Conservation (phyloP, 2,113 vertebrate genomes). For the Turnix velox region DNA sequence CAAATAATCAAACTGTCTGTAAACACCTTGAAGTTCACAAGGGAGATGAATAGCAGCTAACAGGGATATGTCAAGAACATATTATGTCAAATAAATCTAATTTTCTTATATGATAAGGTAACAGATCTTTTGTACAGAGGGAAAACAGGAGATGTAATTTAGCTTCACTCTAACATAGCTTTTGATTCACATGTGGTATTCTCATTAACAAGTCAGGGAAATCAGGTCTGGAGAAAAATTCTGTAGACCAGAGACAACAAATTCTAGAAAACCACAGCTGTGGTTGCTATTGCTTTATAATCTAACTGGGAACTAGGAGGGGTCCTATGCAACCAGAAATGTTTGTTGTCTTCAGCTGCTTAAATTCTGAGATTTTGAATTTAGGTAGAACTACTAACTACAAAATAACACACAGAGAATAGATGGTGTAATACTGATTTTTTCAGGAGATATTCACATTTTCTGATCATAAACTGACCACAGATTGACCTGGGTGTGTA, state of each 20-base stretch:
- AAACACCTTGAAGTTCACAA: slow-evolving; percentile 5
- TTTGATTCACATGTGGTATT: not conserved
- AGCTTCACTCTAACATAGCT: not conserved
- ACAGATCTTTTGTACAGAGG: not conserved
- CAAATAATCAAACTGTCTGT: not conserved
- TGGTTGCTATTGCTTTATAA: not conserved
- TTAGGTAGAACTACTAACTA: not conserved
- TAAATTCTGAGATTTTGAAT: not conserved
- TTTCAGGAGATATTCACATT: not conserved
- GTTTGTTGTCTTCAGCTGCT: not conserved
- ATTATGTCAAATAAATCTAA: not conserved
- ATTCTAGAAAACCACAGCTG: not conserved
- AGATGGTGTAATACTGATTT: not conserved
- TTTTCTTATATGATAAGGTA: not conserved
- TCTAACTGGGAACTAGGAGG: not conserved
- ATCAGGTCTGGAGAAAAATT: not conserved
- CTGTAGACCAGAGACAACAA: not conserved
- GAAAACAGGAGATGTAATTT: not conserved
- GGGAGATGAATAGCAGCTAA: not conserved
- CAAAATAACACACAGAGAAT: not conserved
- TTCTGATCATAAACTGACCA: not conserved
- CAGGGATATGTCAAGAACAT: slow-evolving; percentile 2
- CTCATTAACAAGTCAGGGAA: not conserved
- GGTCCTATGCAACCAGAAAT: not conserved
- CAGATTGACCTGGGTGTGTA: too few species aligned